Base-by-base conservation (phyloP, 2,797 vertebrate species). In the Fistularia commersonii region DNA sequence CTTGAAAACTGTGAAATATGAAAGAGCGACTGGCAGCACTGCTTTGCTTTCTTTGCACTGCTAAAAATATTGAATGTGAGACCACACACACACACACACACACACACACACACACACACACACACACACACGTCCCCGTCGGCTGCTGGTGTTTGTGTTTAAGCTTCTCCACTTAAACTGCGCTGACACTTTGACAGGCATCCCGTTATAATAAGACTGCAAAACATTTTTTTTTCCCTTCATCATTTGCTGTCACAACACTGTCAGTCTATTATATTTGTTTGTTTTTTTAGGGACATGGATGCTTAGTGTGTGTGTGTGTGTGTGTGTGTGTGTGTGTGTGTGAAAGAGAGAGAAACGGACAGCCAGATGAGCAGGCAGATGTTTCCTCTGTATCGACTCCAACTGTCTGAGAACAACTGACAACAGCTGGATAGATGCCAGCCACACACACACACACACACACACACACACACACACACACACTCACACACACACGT, bases 351-450 rank as follows among this genome's bases (percentile, higher is more conserved):
- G 54, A 56, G 63, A 45, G 76, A 78, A 64, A 81, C 77, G 69
- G 66, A 72, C 74, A 81, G 72, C 82, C 85, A 88, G 85, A 84
- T 84, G 87, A 87, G 75, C 74, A 58, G 71, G 72, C 84, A 88
- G 83, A 90, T 86, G 84, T 85, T 87, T 77, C 71, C 64, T 66
- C 67, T 61, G 62, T 70, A 73, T 77, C 83, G 59, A 64, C 69
- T 77, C 64, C 12, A 72, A 79, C 78, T 82, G 69, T 80, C 72
- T 75, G 72, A 82, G 61, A 62, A 76, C 81, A 78, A 78, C 72
- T 80, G 82, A 83, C 83, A 85, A 84, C 82, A 88, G 77, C 83
- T 87, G 85, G 86, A 81, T 51, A 54, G 15, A 49, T 64, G 79
- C 79, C 81, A 81, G 61, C 61, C 35, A 73, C 12, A 76, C 47